phyloP scores from a whole-genome alignment of 2,113 vertebrate species.

The Halcyon senegalensis region DNA sequence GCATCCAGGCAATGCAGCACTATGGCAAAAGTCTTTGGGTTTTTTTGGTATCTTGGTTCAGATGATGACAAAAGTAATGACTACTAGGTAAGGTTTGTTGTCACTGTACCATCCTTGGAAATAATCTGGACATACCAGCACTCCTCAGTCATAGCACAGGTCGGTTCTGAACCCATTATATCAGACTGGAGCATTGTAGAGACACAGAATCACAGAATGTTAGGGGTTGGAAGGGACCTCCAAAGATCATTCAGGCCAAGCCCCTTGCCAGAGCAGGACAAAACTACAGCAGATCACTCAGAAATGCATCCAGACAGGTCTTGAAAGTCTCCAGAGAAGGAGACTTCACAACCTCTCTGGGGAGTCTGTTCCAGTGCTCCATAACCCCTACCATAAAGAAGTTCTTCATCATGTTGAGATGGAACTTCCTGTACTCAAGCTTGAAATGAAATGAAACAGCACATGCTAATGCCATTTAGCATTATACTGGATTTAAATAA shows the following conservation, averaged over 20 bases:
- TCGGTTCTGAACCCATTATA: background rate
- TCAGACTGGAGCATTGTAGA: background rate
- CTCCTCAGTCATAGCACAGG: background rate
- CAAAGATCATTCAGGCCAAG: too few relatives aligned
- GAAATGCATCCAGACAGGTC: too few relatives aligned
- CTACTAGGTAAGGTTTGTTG: background rate
- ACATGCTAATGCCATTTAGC: background rate
- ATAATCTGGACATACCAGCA: background rate
- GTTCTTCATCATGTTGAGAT: too few relatives aligned
- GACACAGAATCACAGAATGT: too few relatives aligned
- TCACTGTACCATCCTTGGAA: background rate
- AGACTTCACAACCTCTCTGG: too few relatives aligned
- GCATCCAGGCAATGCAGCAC: background rate
- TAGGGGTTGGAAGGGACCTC: too few relatives aligned
- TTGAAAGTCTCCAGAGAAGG: too few relatives aligned
- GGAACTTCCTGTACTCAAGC: too few relatives aligned
- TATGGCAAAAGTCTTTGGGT: background rate
- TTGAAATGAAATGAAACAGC: background rate
- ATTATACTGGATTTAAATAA: slow-evolving; percentile 29
- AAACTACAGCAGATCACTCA: too few relatives aligned
- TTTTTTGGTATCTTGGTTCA: background rate
- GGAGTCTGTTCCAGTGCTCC: too few relatives aligned
- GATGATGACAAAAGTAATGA: background rate
- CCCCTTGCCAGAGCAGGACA: too few relatives aligned
- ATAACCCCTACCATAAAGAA: too few relatives aligned